A percentile compares a stretch with the other conserved stretches of the same genome.
Conservation (phyloP, 37 sponge, comb jelly and placozoan genomes). For the Eunapius fragilis region DNA sequence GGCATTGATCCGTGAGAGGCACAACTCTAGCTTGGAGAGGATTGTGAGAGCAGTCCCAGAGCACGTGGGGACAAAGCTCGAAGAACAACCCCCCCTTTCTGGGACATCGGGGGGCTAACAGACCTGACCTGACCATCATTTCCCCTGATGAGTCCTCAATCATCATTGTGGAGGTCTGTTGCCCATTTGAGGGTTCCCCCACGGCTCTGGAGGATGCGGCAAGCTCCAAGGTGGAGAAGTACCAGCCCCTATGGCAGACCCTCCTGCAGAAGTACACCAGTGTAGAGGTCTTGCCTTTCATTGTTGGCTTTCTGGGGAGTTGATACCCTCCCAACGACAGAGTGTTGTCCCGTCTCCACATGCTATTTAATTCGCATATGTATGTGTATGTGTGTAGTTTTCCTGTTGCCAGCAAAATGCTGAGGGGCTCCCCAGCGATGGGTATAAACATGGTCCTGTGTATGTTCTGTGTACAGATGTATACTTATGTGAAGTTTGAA, state of each 20-base stretch:
- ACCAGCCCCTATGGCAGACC: neutral
- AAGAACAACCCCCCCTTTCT: slow-evolving; percentile 2
- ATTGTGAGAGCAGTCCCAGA: neutral
- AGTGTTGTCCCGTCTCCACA: neutral
- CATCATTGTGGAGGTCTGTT: neutral
- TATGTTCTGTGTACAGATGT: neutral
- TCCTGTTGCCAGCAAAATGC: neutral
- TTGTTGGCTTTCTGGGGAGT: neutral
- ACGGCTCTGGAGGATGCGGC: neutral
- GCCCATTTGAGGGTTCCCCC: neutral
- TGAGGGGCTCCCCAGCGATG: neutral
- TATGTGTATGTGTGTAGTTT: neutral
- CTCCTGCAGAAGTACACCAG: neutral
- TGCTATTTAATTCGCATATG: neutral
- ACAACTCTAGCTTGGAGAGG: neutral
- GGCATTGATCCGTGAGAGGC: slow-evolving; percentile 5
- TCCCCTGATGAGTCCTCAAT: neutral
- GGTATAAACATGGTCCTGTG: neutral
- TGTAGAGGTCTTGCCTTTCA: neutral
- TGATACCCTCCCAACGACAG: neutral
- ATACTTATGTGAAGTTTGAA: neutral
- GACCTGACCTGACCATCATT: slow-evolving; percentile 11
- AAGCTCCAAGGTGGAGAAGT: too few species aligned
- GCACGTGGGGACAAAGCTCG: neutral
- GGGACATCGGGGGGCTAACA: neutral